Percentiles rank a stretch among this genome's conserved stretches.
phyloP scores from a whole-genome alignment of 2,113 vertebrate genomes.

The Onychostruthus taczanowskii region DNA sequence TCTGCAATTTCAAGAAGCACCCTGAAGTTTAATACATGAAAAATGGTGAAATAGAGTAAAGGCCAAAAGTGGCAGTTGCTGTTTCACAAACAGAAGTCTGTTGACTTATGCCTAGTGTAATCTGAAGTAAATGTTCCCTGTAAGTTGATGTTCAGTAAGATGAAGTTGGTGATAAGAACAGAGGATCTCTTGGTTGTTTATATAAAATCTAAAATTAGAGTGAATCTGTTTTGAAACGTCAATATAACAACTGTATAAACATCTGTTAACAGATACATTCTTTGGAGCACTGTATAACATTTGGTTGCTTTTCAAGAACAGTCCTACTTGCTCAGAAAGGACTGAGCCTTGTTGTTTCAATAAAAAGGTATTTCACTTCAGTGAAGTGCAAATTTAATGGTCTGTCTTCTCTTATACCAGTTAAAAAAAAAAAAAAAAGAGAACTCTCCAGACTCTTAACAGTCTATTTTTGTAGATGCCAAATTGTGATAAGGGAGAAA shows the following conservation, averaged over 20 bases:
- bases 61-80: not conserved
- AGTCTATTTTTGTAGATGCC: constrained; percentile 3
- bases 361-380: not conserved
- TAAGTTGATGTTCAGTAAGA: not conserved
- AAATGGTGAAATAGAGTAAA: not conserved
- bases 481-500: not conserved
- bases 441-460: not conserved
- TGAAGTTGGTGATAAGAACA: not conserved
- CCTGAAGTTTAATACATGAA: not conserved
- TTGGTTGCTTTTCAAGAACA: not conserved
- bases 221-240: not conserved
- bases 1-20: not conserved
- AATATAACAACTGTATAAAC: constrained; percentile 1
- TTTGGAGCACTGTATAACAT: not conserved
- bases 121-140: not conserved
- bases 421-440: not conserved
- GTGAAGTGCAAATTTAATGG: not conserved
- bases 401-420: not conserved
- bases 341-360: not conserved
- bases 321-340: not conserved
- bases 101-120: not conserved
- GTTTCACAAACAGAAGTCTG: not conserved
- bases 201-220: not conserved
- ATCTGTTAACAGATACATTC: not conserved
- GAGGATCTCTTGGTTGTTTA: not conserved